Evolutionary conservation across 2,888 invertebrate genomes (phyloP), one percentile per base, ranked within the genome.

Genomic region (Lottia scabra): DNA sequence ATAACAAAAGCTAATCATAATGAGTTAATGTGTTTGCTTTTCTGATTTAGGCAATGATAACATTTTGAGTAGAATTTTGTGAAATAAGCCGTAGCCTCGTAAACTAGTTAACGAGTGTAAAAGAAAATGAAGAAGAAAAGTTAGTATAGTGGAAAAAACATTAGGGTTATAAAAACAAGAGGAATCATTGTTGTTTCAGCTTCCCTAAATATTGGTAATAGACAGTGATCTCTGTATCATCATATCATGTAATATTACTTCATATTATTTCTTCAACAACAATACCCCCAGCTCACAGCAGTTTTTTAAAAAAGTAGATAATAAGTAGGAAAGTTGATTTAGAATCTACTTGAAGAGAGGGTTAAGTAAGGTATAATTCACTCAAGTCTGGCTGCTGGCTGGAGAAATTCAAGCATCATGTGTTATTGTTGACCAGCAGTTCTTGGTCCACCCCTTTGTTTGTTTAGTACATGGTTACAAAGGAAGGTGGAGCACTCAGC

Each of bases 371-470:
- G 23, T 23, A 56, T 56, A 56, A 56, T 56, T 56, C 23, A 56
- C 56, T 56, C 23, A 56, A 56, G 38, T 38, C 56, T 23, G 19
- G 56, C 23, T 56, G 56, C 23, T 56, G 23, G 56, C 56, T 56
- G 56, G 19, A 8, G 19, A 56, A 23, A 56, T 56, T 19, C 19
- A 56, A 19, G 19, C 56, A 56, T 56, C 56, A 56, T 56, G 56
- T 56, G 56, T 56, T 56, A 56, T 56, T 56, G 56, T 56, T 56
- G 56, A 56, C 56, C 56, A 56, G 10, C 23, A 23, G 56, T 23
- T 56, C 19, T 19, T 56, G 19, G 19, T 56, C 56, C 56, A 3
- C 56, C 56, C 56, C 56, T 56, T 56, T 56, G 56, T 56, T 56
- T 56, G 56, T 56, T 56, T 56, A 56, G 56, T 10, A 19, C 56